These are phyloP conservation scores for Pseudorhombus dupliciocellatus DNA, from an alignment of 2,113 vertebrate genomes.

Conservation along the genomic window DNA sequence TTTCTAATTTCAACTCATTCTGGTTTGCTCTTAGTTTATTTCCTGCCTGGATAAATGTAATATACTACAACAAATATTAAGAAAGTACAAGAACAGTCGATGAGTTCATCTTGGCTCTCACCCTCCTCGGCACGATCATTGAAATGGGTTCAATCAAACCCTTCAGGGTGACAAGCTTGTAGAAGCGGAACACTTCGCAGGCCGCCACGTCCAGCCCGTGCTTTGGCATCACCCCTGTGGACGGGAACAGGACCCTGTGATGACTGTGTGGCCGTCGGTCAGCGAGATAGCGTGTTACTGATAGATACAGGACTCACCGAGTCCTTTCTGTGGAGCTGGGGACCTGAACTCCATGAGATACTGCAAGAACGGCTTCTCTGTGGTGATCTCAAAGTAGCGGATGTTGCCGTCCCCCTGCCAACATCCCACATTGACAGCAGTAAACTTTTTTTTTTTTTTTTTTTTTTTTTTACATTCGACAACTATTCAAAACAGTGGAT, in stretches of 20 bases:
- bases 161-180: slow-evolving; percentile 96
- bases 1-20: too few relatives aligned
- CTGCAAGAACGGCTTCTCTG: slow-evolving; percentile 93
- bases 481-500: too few relatives aligned
- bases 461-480: too few relatives aligned
- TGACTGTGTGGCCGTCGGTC: slow-evolving; percentile 3
- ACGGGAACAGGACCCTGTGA: slow-evolving; percentile 4
- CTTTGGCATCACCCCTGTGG: slow-evolving; percentile 95
- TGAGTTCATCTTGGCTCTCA: slow-evolving; percentile 80
- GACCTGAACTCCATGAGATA: slow-evolving; percentile 98
- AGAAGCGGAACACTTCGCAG: slow-evolving; percentile 97
- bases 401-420: slow-evolving; percentile 96
- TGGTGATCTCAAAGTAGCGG: slow-evolving; percentile 94
- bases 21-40: too few relatives aligned
- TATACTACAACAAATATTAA: neutral
- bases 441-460: too few relatives aligned
- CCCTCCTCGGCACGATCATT: slow-evolving; percentile 97
- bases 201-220: slow-evolving; percentile 93
- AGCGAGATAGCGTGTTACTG: neutral
- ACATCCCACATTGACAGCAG: slow-evolving; percentile 18
- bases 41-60: neutral
- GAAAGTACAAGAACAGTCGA: neutral
- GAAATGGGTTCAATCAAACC: slow-evolving; percentile 96
- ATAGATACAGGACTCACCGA: slow-evolving; percentile 83
- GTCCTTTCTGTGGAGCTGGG: slow-evolving; percentile 93